Evolutionary conservation across 2,113 vertebrate genomes (phyloP), one percentile per base, ranked within the genome.

Genomic region (Corynorhinus townsendii): DNA sequence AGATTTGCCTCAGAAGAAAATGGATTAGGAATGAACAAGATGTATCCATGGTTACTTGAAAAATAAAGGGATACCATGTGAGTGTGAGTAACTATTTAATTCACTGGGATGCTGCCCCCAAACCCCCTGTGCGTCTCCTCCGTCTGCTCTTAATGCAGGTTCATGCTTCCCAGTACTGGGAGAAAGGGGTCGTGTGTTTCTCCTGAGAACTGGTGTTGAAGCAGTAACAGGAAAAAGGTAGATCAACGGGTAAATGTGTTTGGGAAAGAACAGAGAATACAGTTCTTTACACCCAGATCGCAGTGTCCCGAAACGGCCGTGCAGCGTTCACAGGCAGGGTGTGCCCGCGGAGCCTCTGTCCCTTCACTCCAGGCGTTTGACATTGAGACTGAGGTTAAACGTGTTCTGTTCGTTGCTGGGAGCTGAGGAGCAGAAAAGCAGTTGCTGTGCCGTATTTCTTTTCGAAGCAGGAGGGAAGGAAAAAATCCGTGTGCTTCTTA

Each of bases 381-480:
- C 22, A 73, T 49, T 92, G 20, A 71, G 94, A 83, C 72, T 87
- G 75, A 95, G 86, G 62, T 95, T 94, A 68, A 80, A 15, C 28
- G 38, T 92, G 4, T 93, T 93, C 2, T 52, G 5, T 88, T 96
- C 96, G 11, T 64, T 97, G 9, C 19, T 91, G 40, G 83, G 10
- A 93, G 89, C 59, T 88, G 33, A 16, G 47, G 76, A 77, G 26
- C 38, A 81, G 71, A 89, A 97, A 7, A 56, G 38, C 10, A 22
- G 54, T 97, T 68, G 43, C 22, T 73, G 8, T 3, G 33, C 12
- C 83, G 3, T 16, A 62, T 85, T 79, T 91, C 82, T 19, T 85
- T 93, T 96, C 86, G 40, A 94, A 89, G 40, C 28, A 56, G 45
- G 14, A 24, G 5, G 66, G 17, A 91, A 76, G 72, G 20, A 72